Evolutionary conservation across 2,888 invertebrate species (phyloP), one percentile per base, ranked within the genome.

Genomic region (Lasioglossum villosulum): DNA sequence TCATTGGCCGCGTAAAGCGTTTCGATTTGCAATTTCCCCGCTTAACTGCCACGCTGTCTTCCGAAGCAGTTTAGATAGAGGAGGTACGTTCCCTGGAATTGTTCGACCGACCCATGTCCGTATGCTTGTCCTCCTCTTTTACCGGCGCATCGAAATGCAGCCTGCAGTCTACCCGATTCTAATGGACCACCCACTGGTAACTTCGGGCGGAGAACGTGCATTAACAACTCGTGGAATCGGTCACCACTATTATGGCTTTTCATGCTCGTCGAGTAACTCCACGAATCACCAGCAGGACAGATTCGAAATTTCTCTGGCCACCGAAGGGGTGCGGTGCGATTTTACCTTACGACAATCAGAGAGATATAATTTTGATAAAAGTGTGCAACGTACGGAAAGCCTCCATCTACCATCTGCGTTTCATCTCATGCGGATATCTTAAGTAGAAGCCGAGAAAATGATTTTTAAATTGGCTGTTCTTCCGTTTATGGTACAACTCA

Each of bases 11-110:
- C 93, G 92, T 93, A 92, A 93, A 93, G 93, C 91, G 92, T 93
- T 93, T 93, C 93, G 92, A 93, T 93, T 93, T 93, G 93, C 93
- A 93, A 93, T 93, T 93, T 93, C 89, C 86, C 84, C 89, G 88
- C 84, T 93, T 92, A 93, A 93, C 92, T 92, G 91, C 91, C 86
- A 88, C 86, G 80, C 89, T 88, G 89, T 91, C 92, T 88, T 90
- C 80, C 89, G 89, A 87, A 83, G 88, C 83, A 87, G 88, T 91
- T 91, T 86, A 89, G 90, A 91, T 90, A 85, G 83, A 89, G 82
- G 78, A 83, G 87, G 80, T 83, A 86, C 85, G 83, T 87, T 82
- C 85, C 73, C 70, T 81, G 39, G 79, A 84, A 86, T 87, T 82
- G 82, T 75, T 76, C 82, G 34, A 59, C 75, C 59, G 59, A 39